Conservation (phyloP, 2,113 vertebrate species). For the Eulemur macaco region DNA sequence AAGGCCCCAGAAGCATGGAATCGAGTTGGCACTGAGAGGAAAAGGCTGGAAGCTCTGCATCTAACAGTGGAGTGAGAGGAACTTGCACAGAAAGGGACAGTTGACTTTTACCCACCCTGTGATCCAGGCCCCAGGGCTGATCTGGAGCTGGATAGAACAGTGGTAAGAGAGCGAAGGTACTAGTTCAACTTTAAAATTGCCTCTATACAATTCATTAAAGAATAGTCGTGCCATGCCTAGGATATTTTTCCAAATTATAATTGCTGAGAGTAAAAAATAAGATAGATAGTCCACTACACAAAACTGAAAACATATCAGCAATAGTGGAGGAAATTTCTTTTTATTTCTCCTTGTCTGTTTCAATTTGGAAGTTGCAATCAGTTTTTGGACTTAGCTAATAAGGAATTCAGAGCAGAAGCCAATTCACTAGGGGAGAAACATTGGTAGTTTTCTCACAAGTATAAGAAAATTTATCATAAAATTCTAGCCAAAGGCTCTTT, state of each 20-base stretch:
- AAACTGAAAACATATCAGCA: background rate
- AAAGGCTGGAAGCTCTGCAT: background rate
- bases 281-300: background rate
- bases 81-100: accelerated
- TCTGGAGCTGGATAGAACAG: background rate
- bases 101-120: background rate
- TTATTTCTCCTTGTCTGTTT: background rate
- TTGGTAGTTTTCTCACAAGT: background rate
- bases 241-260: background rate
- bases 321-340: background rate
- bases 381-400: background rate
- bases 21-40: background rate
- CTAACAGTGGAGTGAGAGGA: background rate
- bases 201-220: background rate
- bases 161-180: too few relatives aligned
- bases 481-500: background rate
- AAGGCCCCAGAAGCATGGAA: background rate
- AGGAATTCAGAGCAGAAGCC: background rate
- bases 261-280: background rate
- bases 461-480: background rate
- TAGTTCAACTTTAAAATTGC: background rate
- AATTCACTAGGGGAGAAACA: background rate
- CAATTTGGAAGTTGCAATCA: background rate
- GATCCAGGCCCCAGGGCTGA: background rate
- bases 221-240: background rate